Evolutionary conservation across 2,797 vertebrate genomes (phyloP), one percentile per base, ranked within the genome.

Genomic region (Carduelis carduelis): DNA sequence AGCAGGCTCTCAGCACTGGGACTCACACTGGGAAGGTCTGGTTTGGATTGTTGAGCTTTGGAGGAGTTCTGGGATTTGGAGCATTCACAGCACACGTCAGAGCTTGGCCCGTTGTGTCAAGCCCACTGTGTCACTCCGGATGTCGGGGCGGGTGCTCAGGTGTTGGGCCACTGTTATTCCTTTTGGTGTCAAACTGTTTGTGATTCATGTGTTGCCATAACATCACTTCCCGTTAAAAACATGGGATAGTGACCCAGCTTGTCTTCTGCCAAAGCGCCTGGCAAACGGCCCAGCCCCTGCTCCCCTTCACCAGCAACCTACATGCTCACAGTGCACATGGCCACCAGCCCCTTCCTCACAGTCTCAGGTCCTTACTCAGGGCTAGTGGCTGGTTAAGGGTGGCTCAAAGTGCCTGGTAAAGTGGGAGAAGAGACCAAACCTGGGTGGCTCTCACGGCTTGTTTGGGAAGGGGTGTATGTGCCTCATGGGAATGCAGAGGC

Each of bases 161-260:
- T 96, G 74, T 79, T 90, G 85, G 90, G 63, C 47, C 72, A 84
- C 37, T 0, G 0, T 87, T 60, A 41, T 87, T 96, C 91, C 66
- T 88, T 76, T 90, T 81, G 44, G 14, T 93, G 89, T 92, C 92
- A 86, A 72, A 66, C 85, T 93, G 53, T 83, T 90, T 74, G 39
- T 84, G 74, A 93, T 94, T 94, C 74, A 82, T 60, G 77, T 69
- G 85, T 93, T 95, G 59, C 83, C 56, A 14, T 91, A 63, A 92
- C 80, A 81, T 94, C 59, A 57, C 32, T 91, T 95, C 89, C 89
- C 26, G 0, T 70, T 81, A 63, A 87, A 95, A 92, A 74, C 47
- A 82, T 41, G 70, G 65, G 77, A 60, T 60, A 35, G 60, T 83
- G 78, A 88, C 87, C 76, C 44, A 70, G 69, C 74, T 94, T 1